Evolutionary conservation across 2,113 vertebrate genomes (phyloP).

Genomic region (Oreochromis spilurus): DNA sequence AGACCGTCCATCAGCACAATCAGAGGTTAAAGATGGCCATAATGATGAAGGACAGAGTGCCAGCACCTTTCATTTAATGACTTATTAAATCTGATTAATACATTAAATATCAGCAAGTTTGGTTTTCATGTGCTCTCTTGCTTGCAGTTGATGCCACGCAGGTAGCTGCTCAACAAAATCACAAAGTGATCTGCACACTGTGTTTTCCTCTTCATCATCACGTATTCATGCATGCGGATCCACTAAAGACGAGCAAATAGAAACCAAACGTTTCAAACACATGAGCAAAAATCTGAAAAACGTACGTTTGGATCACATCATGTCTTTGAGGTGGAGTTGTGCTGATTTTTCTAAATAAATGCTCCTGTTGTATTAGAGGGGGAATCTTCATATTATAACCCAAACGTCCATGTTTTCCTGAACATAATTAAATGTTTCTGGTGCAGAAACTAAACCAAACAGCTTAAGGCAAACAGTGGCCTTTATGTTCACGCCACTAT

Average conservation of each 20-base stretch:
- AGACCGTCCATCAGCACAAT: background rate
- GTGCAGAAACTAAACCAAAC: background rate
- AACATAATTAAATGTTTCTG: background rate
- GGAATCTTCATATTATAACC: background rate
- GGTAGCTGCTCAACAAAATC: background rate
- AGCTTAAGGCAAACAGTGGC: background rate
- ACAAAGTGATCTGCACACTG: background rate
- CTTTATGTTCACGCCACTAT: background rate
- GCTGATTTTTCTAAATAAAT: background rate
- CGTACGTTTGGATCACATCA: background rate
- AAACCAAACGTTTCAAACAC: background rate
- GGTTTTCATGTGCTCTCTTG: background rate
- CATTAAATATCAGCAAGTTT: background rate
- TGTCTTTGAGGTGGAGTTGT: background rate
- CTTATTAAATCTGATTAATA: background rate
- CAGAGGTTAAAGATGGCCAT: background rate
- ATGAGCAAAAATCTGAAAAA: background rate
- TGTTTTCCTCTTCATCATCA: background rate
- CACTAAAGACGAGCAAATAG: background rate
- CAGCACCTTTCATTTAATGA: background rate
- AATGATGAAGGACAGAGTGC: background rate
- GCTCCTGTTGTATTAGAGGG: background rate
- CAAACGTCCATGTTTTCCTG: background rate
- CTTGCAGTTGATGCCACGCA: background rate
- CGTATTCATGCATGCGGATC: background rate